A percentile compares a stretch with the other conserved stretches of the same genome.
These are phyloP conservation scores for Arbacia lixula DNA, from an alignment of 53 echinoderm and acorn worm genomes.

Conservation along the genomic window DNA sequence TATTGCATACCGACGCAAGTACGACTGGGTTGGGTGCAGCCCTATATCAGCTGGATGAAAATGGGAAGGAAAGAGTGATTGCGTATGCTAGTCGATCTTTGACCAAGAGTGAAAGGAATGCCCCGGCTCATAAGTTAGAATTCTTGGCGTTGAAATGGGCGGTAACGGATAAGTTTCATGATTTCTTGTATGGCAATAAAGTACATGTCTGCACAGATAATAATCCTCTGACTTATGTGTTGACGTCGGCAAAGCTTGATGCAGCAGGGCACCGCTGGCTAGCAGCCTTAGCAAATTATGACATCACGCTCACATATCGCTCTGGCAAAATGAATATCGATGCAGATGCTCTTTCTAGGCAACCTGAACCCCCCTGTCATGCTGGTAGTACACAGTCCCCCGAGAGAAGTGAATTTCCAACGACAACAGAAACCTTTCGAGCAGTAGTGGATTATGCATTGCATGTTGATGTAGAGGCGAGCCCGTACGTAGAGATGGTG, in stretches of 20 bases:
- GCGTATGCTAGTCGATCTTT: constrained; percentile 34
- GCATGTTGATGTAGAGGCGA: constrained; percentile 20
- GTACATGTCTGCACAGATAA: constrained; percentile 56
- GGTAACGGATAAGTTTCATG: constrained; percentile 61
- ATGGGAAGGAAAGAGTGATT: constrained; percentile 39
- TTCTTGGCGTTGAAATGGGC: constrained; percentile 69
- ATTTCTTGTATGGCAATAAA: constrained; percentile 61
- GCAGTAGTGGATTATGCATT: not conserved
- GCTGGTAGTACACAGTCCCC: no score
- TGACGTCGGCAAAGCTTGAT: constrained; percentile 62
- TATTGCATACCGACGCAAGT: constrained; percentile 51
- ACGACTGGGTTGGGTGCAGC: constrained; percentile 41
- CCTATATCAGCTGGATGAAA: constrained; percentile 24
- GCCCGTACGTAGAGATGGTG: constrained; percentile 15
- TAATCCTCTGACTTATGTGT: constrained; percentile 61
- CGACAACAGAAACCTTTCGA: not conserved
- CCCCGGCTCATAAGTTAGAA: constrained; percentile 60
- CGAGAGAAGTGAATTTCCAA: no score
- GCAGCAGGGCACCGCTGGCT: constrained; percentile 58
- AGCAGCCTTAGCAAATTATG: constrained; percentile 42
- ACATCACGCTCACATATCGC: no score
- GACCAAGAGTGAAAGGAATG: constrained; percentile 22
- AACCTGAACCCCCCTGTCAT: no score
- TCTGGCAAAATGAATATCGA: no score
- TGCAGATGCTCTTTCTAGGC: no score